These are phyloP conservation scores for Melieria picta DNA, from an alignment of 2,888 invertebrate genomes.

Conservation along the genomic window DNA sequence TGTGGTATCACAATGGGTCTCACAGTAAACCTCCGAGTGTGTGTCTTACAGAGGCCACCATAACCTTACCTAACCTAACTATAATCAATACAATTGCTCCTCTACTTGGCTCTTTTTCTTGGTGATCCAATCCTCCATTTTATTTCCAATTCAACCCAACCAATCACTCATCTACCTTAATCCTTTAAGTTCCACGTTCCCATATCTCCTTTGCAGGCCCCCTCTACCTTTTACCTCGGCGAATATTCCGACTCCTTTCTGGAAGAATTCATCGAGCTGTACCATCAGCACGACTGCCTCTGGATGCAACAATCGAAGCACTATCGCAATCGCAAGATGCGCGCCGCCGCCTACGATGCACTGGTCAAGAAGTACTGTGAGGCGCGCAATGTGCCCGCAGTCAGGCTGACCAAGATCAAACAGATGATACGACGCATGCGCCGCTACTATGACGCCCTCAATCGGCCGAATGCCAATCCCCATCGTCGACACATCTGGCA, in stretches of 20 bases:
- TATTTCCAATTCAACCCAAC: background rate
- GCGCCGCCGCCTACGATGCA: conserved; percentile 21
- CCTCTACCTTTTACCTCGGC: conserved; percentile 19
- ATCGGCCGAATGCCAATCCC: conserved; percentile 27
- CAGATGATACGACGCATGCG: conserved; percentile 31
- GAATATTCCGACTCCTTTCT: conserved; percentile 32
- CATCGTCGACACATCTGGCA: conserved; percentile 36
- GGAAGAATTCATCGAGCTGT: conserved; percentile 34
- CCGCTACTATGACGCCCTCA: conserved; percentile 22
- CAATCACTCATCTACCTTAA: background rate
- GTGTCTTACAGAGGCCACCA: too few relatives aligned
- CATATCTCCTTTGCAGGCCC: too few relatives aligned
- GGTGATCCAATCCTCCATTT: background rate
- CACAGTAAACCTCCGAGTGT: too few relatives aligned
- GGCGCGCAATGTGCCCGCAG: conserved; percentile 4
- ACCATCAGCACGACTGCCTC: conserved; percentile 33
- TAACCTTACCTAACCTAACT: too few relatives aligned
- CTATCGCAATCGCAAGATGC: conserved; percentile 13
- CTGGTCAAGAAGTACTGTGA: conserved; percentile 28
- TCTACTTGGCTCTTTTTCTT: background rate
- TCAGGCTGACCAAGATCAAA: conserved; percentile 25
- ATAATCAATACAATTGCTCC: background rate
- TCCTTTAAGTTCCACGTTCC: background rate
- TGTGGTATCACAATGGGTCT: too few relatives aligned
- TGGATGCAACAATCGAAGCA: conserved; percentile 16